phyloP scores from a whole-genome alignment of 2,888 invertebrate species.

The Schrankia costaestrigalis region DNA sequence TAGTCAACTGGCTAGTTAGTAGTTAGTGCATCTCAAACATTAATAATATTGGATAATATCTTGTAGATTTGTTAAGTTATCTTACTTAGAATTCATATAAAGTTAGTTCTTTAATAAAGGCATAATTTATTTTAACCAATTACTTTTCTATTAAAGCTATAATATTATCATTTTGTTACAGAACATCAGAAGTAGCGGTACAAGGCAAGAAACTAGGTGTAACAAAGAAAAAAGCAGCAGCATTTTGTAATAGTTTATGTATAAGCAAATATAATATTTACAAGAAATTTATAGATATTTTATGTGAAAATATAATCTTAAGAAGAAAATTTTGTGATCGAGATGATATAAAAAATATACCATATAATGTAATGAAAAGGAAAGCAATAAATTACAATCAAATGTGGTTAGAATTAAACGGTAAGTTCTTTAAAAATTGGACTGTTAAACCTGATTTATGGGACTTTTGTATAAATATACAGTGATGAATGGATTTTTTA shows the following conservation, averaged over 20 bases:
- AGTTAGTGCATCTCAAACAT: too few species aligned
- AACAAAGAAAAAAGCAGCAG: conserved; percentile 83
- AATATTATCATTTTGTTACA: conserved; percentile 52
- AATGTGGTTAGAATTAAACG: conserved; percentile 68
- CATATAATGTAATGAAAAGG: conserved; percentile 65
- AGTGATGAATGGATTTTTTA: neutral
- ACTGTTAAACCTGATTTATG: conserved; percentile 78
- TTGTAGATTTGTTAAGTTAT: too few species aligned
- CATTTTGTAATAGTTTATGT: conserved; percentile 63
- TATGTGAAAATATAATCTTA: conserved; percentile 46
- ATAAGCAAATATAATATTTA: conserved; percentile 81
- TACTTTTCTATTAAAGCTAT: too few species aligned
- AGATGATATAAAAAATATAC: conserved; percentile 31
- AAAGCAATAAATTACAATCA: conserved; percentile 45
- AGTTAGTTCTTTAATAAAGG: too few species aligned
- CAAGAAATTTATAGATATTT: conserved; percentile 62
- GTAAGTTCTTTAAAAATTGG: conserved; percentile 77
- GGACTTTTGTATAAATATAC: conserved; percentile 50
- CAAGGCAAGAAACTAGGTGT: conserved; percentile 89
- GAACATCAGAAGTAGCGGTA: conserved; percentile 85
- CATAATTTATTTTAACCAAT: too few species aligned
- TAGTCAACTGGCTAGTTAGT: too few species aligned
- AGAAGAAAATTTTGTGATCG: conserved; percentile 34
- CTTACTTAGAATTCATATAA: too few species aligned
- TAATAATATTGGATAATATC: too few species aligned